A percentile compares a stretch with the other conserved stretches of the same genome.
These are phyloP conservation scores for Tautogolabrus adspersus DNA, from an alignment of 2,113 vertebrate species.

Conservation along the genomic window DNA sequence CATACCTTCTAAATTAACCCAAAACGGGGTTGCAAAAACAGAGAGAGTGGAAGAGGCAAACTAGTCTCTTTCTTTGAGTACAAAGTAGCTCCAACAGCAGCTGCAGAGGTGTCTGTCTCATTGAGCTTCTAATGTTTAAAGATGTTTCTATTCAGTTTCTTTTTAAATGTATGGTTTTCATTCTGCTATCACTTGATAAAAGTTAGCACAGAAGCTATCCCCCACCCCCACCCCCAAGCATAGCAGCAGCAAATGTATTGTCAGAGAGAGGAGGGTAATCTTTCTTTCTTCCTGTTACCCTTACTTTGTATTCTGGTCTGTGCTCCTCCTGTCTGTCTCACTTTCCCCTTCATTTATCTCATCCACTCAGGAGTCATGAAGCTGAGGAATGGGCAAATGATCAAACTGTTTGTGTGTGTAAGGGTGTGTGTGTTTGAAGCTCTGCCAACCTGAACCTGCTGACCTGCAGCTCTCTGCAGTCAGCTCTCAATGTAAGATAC, in stretches of 20 bases:
- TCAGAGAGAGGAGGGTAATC: background rate
- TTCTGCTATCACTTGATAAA: too few relatives aligned
- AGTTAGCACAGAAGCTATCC: too few relatives aligned
- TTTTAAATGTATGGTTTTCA: too few relatives aligned
- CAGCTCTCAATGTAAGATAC: background rate
- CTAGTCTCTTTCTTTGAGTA: background rate
- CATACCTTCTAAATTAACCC: too few relatives aligned
- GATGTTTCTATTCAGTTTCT: too few relatives aligned
- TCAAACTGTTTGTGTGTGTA: slow-evolving; percentile 25
- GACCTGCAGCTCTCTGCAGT: slow-evolving; percentile 42
- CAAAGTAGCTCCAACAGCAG: background rate
- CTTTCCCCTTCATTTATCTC: slow-evolving; percentile 24
- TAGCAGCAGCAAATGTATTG: too few relatives aligned
- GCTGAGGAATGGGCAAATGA: slow-evolving; percentile 21
- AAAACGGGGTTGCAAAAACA: too few relatives aligned
- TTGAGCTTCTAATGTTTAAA: too few relatives aligned
- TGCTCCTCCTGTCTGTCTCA: slow-evolving; percentile 21
- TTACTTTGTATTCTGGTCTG: slow-evolving; percentile 28
- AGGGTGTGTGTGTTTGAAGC: slow-evolving; percentile 14
- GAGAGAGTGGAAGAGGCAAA: too few relatives aligned
- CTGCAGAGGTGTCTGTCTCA: background rate
- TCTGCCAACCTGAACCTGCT: slow-evolving; percentile 54
- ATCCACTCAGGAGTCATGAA: slow-evolving; percentile 30
- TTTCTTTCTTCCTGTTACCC: background rate
- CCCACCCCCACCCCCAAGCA: too few relatives aligned